Conservation (phyloP, 2,888 invertebrate genomes). For the Stramonita haemastoma region DNA sequence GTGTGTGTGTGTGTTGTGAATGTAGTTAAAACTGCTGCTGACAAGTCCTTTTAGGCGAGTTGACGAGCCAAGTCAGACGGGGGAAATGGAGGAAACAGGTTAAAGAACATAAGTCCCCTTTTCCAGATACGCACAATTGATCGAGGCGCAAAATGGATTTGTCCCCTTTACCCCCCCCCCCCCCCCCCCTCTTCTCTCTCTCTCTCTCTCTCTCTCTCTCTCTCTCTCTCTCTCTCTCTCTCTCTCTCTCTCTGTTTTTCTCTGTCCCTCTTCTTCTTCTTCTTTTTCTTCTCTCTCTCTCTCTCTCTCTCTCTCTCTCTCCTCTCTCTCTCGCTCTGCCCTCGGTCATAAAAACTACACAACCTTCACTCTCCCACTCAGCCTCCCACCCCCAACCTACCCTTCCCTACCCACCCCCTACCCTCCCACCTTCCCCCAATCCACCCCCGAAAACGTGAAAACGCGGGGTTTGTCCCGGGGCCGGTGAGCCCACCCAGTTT, state of each 20-base stretch:
- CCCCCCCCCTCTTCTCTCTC: background rate
- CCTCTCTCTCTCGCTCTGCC: background rate
- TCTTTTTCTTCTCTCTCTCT: background rate
- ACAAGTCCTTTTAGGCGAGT: background rate
- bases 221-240: background rate
- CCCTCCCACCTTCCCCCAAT: background rate
- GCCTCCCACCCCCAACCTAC: background rate
- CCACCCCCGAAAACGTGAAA: no score
- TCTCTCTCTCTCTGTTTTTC: background rate
- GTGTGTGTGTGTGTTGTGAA: no score
- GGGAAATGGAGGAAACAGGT: background rate
- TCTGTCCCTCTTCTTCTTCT: background rate
- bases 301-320: background rate
- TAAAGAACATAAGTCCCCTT: background rate
- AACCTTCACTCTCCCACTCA: background rate
- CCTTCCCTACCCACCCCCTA: background rate
- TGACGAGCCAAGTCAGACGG: background rate
- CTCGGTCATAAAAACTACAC: background rate
- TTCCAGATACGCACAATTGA: background rate
- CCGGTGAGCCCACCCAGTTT: constrained; percentile 16
- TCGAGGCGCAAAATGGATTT: background rate
- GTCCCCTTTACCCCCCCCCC: background rate
- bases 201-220: background rate
- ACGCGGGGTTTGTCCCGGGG: background rate
- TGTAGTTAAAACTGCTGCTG: background rate